Evolutionary conservation across 1,140 invertebrate species (phyloP).

Genomic region (Maniola jurtina): DNA sequence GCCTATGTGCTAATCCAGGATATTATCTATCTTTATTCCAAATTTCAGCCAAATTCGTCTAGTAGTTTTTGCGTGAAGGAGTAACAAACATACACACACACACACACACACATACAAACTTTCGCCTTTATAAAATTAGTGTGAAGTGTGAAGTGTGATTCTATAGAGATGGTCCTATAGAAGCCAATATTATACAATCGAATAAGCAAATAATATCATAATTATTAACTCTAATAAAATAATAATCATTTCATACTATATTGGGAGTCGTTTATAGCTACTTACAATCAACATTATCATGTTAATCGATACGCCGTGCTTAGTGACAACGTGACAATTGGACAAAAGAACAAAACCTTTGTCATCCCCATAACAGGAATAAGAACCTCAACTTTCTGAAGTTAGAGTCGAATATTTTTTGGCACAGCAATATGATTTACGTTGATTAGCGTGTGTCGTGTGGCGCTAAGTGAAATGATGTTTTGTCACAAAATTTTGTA

Average conservation of each 20-base stretch:
- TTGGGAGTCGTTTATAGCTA: not conserved
- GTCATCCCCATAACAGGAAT: not conserved
- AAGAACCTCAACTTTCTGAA: not conserved
- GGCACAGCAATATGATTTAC: not conserved
- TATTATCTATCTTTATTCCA: too few relatives aligned
- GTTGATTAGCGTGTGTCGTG: not conserved
- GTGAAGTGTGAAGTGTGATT: too few relatives aligned
- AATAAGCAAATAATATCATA: too few relatives aligned
- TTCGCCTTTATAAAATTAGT: too few relatives aligned
- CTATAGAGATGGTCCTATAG: too few relatives aligned
- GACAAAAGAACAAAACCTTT: conserved; percentile 4
- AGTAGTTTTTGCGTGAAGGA: too few relatives aligned
- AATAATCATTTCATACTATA: not conserved
- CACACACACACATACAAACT: too few relatives aligned
- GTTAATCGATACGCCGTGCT: not conserved
- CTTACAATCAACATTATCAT: not conserved
- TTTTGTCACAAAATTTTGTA: not conserved
- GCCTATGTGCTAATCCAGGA: too few relatives aligned
- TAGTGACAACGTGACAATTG: conserved; percentile 3
- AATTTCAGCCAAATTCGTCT: too few relatives aligned
- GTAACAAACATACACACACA: too few relatives aligned
- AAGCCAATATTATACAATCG: too few relatives aligned
- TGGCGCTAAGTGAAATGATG: not conserved
- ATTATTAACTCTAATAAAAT: not conserved
- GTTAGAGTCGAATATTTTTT: not conserved